Evolutionary conservation across 2,888 invertebrate species (phyloP).

Genomic region (Craniophora ligustri): DNA sequence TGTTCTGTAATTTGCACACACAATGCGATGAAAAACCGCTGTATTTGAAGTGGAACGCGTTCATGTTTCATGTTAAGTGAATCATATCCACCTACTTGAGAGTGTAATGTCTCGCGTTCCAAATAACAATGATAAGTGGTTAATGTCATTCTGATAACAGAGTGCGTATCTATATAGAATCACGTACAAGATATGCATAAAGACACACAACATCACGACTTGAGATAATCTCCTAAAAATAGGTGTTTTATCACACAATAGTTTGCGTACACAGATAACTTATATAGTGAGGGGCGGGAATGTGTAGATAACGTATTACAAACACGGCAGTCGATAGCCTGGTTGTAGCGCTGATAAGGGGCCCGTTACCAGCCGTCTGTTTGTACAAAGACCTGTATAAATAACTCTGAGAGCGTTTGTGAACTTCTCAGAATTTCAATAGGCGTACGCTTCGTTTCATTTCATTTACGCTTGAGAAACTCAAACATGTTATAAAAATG

Average conservation of each 20-base stretch:
- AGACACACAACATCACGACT: slow-evolving; percentile 57
- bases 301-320: slow-evolving; percentile 78
- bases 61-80: slow-evolving; percentile 60
- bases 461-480: slow-evolving; percentile 58
- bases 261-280: slow-evolving; percentile 73
- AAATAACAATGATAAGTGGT: slow-evolving; percentile 61
- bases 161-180: slow-evolving; percentile 56
- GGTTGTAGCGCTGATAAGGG: slow-evolving; percentile 79
- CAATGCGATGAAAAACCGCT: slow-evolving; percentile 60
- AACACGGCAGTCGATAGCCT: slow-evolving; percentile 85
- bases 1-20: slow-evolving; percentile 76
- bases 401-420: slow-evolving; percentile 51
- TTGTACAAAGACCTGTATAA: slow-evolving; percentile 59
- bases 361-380: slow-evolving; percentile 64
- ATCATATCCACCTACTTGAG: slow-evolving; percentile 54
- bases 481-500: slow-evolving; percentile 54
- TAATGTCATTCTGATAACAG: slow-evolving; percentile 56
- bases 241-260: slow-evolving; percentile 73
- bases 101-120: slow-evolving; percentile 51
- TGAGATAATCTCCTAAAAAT: slow-evolving; percentile 73
- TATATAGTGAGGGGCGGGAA: slow-evolving; percentile 71
- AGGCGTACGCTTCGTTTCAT: slow-evolving; percentile 44
- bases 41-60: slow-evolving; percentile 60
- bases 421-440: slow-evolving; percentile 55
- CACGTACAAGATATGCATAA: slow-evolving; percentile 60